A percentile compares a stretch with the other conserved stretches of the same genome.
Evolutionary conservation across 2,797 vertebrate genomes (phyloP).

Genomic region (Bradypodion pumilum): DNA sequence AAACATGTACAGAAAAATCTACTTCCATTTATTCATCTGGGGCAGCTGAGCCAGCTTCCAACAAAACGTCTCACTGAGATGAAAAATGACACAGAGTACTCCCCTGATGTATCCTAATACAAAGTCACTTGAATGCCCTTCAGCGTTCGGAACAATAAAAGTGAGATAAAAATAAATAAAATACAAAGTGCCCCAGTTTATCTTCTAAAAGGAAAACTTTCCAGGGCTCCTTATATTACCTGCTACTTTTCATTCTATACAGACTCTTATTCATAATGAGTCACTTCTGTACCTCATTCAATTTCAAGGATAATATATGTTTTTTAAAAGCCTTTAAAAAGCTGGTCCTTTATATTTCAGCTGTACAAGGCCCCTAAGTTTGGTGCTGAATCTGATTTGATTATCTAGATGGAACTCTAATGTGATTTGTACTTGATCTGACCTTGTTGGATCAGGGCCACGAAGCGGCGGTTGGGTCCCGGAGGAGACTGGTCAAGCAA

Average conservation of each 20-base stretch:
- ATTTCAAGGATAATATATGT: neutral
- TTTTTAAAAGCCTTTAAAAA: neutral
- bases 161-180: conserved; percentile 32
- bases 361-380: neutral
- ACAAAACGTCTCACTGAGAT: conserved; percentile 30
- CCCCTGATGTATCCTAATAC: conserved; percentile 29
- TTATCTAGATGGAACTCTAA: neutral
- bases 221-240: conserved; percentile 5
- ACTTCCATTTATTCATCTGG: conserved; percentile 14
- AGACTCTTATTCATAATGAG: conserved; percentile 5
- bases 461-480: no score
- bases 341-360: neutral
- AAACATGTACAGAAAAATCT: conserved; percentile 22
- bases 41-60: conserved; percentile 24
- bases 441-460: no score
- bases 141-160: conserved; percentile 30
- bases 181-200: conserved; percentile 34
- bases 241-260: conserved; percentile 14
- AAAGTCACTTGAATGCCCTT: conserved; percentile 38
- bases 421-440: neutral
- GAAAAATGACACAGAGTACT: conserved; percentile 35
- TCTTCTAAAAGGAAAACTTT: conserved; percentile 28
- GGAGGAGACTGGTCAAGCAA: no score
- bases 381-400: neutral
- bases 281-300: neutral